Evolutionary conservation across 2,888 invertebrate genomes (phyloP).

Genomic region (Acholoe squamosa): DNA sequence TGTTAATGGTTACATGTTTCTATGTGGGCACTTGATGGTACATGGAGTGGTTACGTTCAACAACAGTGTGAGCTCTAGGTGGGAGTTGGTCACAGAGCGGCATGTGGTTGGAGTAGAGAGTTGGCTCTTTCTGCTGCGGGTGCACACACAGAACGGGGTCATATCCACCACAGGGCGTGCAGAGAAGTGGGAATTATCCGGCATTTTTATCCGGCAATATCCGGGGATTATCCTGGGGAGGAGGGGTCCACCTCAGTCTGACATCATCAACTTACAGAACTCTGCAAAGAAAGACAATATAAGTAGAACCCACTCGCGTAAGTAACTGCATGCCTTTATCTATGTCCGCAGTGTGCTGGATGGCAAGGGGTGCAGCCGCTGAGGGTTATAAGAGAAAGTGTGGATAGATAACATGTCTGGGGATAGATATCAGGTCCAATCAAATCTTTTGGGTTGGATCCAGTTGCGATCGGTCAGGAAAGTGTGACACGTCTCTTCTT

Average conservation of each 20-base stretch:
- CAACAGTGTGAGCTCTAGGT: conserved; percentile 23
- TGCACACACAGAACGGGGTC: conserved; percentile 52
- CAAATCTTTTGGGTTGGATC: background rate
- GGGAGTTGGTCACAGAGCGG: conserved; percentile 29
- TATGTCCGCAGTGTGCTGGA: background rate
- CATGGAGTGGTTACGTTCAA: conserved; percentile 16
- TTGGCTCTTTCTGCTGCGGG: conserved; percentile 59
- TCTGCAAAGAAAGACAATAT: conserved; percentile 65
- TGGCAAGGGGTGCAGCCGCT: background rate
- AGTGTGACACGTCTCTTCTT: too few relatives aligned
- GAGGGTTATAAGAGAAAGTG: conserved; percentile 6
- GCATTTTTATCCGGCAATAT: conserved; percentile 52
- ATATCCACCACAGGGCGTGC: conserved; percentile 54
- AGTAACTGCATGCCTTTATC: conserved; percentile 11
- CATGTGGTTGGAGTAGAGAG: conserved; percentile 42
- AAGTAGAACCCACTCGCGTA: conserved; percentile 62
- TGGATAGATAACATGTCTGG: conserved; percentile 34
- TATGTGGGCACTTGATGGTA: background rate
- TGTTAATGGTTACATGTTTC: conserved; percentile 18
- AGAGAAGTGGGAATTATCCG: conserved; percentile 52
- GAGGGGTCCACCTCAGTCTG: conserved; percentile 61
- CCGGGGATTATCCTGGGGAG: conserved; percentile 49
- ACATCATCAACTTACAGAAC: conserved; percentile 65
- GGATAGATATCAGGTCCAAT: conserved; percentile 25
- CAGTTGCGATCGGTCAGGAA: background rate